Conservation (phyloP, 2,888 invertebrate genomes). For the Serrognathus titanus region DNA sequence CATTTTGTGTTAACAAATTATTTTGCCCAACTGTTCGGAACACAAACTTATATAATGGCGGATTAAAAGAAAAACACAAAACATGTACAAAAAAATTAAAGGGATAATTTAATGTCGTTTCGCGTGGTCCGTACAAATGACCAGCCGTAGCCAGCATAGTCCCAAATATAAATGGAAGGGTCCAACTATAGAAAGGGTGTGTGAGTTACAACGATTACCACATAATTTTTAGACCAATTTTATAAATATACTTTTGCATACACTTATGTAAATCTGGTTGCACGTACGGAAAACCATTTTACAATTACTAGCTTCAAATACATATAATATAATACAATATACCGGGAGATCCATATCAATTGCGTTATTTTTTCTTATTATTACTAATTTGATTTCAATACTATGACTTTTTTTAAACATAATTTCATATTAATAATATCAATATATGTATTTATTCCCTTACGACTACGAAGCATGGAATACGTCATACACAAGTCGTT, state of each 20-base stretch:
- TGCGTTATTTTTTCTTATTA: not conserved
- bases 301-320: not conserved
- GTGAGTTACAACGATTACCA: constrained; percentile 6
- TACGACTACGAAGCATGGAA: too few species aligned
- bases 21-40: constrained; percentile 9
- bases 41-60: constrained; percentile 17
- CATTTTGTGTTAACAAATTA: constrained; percentile 17
- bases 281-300: not conserved
- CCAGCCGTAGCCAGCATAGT: constrained; percentile 34
- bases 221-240: constrained; percentile 10
- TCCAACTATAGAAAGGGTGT: constrained; percentile 33
- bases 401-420: too few species aligned
- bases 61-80: constrained; percentile 7
- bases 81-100: constrained; percentile 1
- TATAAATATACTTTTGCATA: not conserved
- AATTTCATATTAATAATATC: too few species aligned
- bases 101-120: constrained; percentile 17
- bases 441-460: too few species aligned
- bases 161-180: constrained; percentile 43
- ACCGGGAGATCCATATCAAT: not conserved
- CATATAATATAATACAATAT: not conserved
- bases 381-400: too few species aligned
- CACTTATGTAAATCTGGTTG: constrained; percentile 6
- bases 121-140: constrained; percentile 25
- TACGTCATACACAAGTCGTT: too few species aligned